Base-by-base conservation (phyloP, 2,888 invertebrate genomes). In the Agrochola lota region DNA sequence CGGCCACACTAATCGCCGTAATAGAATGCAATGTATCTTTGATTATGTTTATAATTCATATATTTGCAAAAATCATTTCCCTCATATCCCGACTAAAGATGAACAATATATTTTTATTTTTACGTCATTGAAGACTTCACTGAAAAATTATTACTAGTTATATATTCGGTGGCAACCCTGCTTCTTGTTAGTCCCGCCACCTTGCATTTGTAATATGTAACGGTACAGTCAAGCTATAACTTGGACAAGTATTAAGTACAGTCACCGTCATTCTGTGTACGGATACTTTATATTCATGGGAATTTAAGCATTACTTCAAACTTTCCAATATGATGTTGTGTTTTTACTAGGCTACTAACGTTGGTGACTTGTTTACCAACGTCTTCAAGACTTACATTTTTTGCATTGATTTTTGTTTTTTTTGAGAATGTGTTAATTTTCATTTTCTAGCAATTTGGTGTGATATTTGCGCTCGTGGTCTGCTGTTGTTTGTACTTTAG, bases 201-300 rank as follows among this genome's bases (percentile, higher is more conserved):
- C 85, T 72, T 84, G 88, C 85, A 87, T 88, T 85, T 71, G 79
- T 86, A 87, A 87, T 86, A 74, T 83, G 79, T 85, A 87, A 87
- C 87, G 85, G 87, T 78, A 86, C 76, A 77, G 49, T 71, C 71
- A n/a, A 75, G 84, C 66, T 78, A 84, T 81, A 82, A 85, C 69
- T 71, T 83, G 67, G 77, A 87, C 79, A 79, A 74, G 78, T 78
- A 86, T 80, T 85, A 81, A 79, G 77, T 87, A 85, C 80, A 81
- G 76, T 77, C 81, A n/a, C 60, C 43, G 30, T 77, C 63, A 79
- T 83, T 85, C 70, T 69, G 40, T 71, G 55, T 70, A 76, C 70
- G 62, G 30, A 70, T 68, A 81, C 78, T 76, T 83, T 75, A 74
- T 80, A 85, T 78, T 68, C 72, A 86, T 71, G 71, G 74, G 35